These are phyloP conservation scores for Spilarctia lutea DNA, from an alignment of 2,888 invertebrate species.

Conservation along the genomic window DNA sequence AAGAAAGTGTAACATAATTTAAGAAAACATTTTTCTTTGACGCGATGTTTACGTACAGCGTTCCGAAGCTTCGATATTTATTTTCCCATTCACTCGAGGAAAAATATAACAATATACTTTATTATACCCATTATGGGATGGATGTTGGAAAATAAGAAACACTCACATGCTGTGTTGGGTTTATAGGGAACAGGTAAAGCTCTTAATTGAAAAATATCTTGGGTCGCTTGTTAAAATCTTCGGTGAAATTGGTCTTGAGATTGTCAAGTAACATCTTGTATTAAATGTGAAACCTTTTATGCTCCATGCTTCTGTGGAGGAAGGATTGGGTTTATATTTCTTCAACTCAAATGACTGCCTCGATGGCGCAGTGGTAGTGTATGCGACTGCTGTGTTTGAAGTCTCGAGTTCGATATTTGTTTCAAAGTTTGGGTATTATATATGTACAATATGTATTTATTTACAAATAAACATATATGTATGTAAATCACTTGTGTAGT, in stretches of 20 bases:
- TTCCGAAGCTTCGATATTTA: constrained; percentile 30
- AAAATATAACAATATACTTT: constrained; percentile 10
- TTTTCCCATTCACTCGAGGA: constrained; percentile 23
- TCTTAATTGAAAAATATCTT: background rate
- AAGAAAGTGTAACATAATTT: background rate
- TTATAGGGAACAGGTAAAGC: background rate
- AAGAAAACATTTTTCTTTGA: constrained; percentile 13
- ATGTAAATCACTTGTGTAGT: too few species aligned
- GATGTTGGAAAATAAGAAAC: background rate
- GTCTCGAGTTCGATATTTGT: too few species aligned
- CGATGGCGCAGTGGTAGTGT: too few species aligned
- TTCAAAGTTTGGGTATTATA: too few species aligned
- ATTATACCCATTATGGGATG: constrained; percentile 5
- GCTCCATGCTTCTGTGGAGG: background rate
- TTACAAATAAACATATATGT: too few species aligned
- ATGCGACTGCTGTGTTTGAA: too few species aligned
- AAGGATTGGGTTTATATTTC: too few species aligned
- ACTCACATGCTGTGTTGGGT: background rate
- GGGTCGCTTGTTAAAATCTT: background rate
- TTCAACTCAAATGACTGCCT: too few species aligned
- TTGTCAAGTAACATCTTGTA: too few species aligned
- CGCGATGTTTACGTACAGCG: background rate
- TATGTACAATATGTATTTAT: too few species aligned
- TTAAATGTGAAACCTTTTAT: background rate
- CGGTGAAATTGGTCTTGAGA: background rate